Evolutionary conservation across 2,888 invertebrate genomes (phyloP).

Genomic region (Temnothorax ravouxi): DNA sequence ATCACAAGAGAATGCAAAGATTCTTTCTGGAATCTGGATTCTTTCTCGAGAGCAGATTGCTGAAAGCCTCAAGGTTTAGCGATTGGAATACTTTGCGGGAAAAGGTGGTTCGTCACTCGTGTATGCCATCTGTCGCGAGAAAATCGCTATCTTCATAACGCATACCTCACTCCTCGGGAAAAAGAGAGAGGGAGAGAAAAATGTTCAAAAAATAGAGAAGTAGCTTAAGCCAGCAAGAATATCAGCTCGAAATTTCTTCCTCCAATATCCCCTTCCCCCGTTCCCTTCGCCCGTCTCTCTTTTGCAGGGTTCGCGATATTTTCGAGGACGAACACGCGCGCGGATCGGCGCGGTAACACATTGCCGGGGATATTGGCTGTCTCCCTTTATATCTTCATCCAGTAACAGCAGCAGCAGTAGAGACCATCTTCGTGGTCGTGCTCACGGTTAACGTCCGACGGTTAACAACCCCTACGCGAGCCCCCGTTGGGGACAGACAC

Average conservation of each 20-base stretch:
- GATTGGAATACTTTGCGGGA: neutral
- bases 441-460: constrained; percentile 62
- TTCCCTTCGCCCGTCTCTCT: neutral
- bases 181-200: neutral
- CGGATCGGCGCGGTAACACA: constrained; percentile 67
- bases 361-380: constrained; percentile 72
- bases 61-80: constrained; percentile 20
- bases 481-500: constrained; percentile 39
- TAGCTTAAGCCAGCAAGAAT: constrained; percentile 52
- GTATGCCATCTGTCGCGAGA: constrained; percentile 31
- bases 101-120: neutral
- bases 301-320: constrained; percentile 51
- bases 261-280: constrained; percentile 19
- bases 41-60: neutral
- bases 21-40: neutral
- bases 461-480: constrained; percentile 61
- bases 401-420: constrained; percentile 33
- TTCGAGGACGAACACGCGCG: constrained; percentile 60
- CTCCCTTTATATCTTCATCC: constrained; percentile 70
- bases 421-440: constrained; percentile 53
- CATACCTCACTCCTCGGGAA: constrained; percentile 16
- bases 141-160: constrained; percentile 43
- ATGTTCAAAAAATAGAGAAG: constrained; percentile 27
- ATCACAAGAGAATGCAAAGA: neutral
- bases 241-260: constrained; percentile 48